phyloP scores from a whole-genome alignment of 2,797 vertebrate species.

The Mus minutoides region DNA sequence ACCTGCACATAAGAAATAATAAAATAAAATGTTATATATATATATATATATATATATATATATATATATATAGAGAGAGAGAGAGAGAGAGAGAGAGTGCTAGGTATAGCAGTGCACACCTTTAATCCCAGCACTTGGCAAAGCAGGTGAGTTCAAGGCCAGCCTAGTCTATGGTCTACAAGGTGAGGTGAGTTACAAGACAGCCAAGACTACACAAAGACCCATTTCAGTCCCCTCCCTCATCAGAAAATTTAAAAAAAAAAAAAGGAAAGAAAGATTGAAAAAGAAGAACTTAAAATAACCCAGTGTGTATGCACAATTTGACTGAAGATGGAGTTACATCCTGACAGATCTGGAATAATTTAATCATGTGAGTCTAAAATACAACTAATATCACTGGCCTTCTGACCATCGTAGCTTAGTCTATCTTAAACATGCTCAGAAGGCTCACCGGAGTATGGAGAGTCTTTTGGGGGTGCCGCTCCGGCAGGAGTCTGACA shows the following conservation, averaged over 20 bases:
- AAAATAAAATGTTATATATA: no score
- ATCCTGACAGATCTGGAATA: neutral
- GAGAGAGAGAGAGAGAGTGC: no score
- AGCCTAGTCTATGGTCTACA: neutral
- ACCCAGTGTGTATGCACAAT: neutral
- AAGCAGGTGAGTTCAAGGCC: neutral
- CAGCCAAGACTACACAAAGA: neutral
- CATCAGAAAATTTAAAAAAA: neutral
- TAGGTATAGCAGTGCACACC: neutral
- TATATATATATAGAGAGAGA: no score
- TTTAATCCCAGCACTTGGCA: neutral
- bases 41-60: no score
- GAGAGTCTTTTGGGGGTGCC: no score
- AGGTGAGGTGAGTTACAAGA: neutral
- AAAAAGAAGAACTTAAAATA: slow-evolving; percentile 2
- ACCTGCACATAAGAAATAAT: neutral
- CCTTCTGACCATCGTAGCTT: neutral
- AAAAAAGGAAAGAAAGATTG: neutral
- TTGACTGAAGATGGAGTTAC: neutral
- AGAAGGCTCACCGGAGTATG: neutral
- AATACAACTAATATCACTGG: neutral
- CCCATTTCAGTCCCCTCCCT: neutral
- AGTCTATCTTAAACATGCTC: neutral
- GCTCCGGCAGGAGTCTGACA: no score
- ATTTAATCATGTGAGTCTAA: neutral